phyloP scores from a whole-genome alignment of 2,888 invertebrate species.

The Conomelus anceps region DNA sequence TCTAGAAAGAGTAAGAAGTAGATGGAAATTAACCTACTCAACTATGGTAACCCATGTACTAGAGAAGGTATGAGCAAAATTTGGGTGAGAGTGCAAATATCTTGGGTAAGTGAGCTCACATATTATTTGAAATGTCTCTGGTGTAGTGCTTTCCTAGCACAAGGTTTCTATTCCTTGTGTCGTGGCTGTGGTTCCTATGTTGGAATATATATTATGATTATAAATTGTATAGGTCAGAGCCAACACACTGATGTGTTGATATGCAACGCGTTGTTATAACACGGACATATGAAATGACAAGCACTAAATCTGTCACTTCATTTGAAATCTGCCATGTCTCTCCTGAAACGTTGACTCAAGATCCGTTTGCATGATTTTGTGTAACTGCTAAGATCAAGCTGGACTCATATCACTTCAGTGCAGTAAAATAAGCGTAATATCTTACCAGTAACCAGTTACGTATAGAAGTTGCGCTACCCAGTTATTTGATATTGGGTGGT shows the following conservation, averaged over 20 bases:
- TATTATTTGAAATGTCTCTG: too few species aligned
- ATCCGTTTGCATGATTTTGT: neutral
- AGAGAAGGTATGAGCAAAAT: too few species aligned
- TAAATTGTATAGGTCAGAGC: neutral
- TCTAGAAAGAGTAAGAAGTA: too few species aligned
- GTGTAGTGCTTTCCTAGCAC: too few species aligned
- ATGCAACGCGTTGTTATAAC: neutral
- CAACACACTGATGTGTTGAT: too few species aligned
- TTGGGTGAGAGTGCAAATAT: too few species aligned
- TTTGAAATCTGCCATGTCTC: neutral
- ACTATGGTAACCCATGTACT: too few species aligned
- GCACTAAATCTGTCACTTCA: neutral
- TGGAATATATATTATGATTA: neutral
- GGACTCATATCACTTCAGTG: neutral
- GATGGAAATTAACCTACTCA: too few species aligned
- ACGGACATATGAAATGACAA: neutral
- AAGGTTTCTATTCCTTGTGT: too few species aligned
- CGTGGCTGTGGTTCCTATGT: too few species aligned
- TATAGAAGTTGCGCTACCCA: neutral
- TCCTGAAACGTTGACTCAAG: neutral
- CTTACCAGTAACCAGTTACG: neutral
- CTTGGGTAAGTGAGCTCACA: too few species aligned
- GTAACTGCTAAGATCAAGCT: neutral
- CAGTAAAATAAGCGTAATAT: neutral
- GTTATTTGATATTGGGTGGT: too few species aligned